Conservation (phyloP, 2,888 invertebrate species). For the Acrobasis suavella region DNA sequence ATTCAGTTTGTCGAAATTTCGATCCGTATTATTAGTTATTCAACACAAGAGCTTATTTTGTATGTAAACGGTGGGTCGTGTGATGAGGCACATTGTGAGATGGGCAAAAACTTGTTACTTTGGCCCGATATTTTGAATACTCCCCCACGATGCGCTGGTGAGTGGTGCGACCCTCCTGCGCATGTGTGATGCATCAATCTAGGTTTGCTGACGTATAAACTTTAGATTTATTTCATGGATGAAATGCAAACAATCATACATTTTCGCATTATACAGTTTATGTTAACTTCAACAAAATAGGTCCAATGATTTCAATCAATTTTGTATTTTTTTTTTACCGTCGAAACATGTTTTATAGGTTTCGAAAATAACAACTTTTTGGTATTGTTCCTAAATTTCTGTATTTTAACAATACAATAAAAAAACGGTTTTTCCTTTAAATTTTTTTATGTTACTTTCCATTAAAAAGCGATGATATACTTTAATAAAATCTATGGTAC, state of each 20-base stretch:
- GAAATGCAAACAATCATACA: not conserved
- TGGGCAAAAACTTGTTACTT: constrained; percentile 66
- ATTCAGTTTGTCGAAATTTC: constrained; percentile 57
- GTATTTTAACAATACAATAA: too few species aligned
- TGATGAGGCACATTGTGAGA: constrained; percentile 63
- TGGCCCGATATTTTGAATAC: constrained; percentile 33
- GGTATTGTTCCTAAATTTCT: too few species aligned
- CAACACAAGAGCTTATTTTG: constrained; percentile 56
- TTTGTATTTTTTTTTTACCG: too few species aligned
- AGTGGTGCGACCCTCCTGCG: constrained; percentile 34
- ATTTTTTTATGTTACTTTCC: too few species aligned
- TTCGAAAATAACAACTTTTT: too few species aligned
- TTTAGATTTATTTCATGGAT: constrained; percentile 29
- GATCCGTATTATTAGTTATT: constrained; percentile 59
- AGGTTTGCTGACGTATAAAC: constrained; percentile 41
- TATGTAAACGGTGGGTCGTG: constrained; percentile 54
- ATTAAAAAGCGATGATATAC: too few species aligned
- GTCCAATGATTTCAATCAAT: too few species aligned
- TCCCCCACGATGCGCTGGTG: constrained; percentile 45
- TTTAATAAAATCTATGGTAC: too few species aligned
- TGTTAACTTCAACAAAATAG: too few species aligned
- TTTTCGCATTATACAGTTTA: not conserved
- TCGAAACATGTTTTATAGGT: too few species aligned
- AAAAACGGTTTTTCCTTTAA: too few species aligned
- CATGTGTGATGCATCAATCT: constrained; percentile 39